A percentile compares a stretch with the other conserved stretches of the same genome.
Conservation (phyloP, 2,888 invertebrate species). For the Sialis fuliginosa region DNA sequence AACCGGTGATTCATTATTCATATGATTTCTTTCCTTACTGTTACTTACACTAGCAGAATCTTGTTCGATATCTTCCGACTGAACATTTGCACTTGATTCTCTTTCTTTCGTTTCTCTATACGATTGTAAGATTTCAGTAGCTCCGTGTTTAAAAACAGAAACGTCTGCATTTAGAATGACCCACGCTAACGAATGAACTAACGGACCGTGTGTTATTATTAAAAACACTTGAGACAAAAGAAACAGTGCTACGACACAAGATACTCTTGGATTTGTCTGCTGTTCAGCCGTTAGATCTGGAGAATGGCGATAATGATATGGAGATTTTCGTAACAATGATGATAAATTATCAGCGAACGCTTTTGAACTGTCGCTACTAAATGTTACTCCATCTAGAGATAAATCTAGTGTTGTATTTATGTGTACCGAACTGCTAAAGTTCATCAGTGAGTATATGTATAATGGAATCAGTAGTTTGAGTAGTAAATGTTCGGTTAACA, state of each 20-base stretch:
- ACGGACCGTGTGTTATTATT: slow-evolving; percentile 77
- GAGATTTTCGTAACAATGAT: slow-evolving; percentile 11
- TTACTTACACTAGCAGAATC: not conserved
- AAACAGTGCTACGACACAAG: slow-evolving; percentile 80
- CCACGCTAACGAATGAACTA: slow-evolving; percentile 80
- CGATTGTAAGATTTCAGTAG: slow-evolving; percentile 45
- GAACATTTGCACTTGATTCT: not conserved
- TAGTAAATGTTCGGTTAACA: slow-evolving; percentile 82
- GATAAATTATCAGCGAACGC: slow-evolving; percentile 33
- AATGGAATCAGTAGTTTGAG: slow-evolving; percentile 84
- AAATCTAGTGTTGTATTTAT: slow-evolving; percentile 27
- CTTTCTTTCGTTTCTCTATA: slow-evolving; percentile 27
- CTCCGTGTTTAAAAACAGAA: slow-evolving; percentile 49
- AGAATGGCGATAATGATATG: not conserved
- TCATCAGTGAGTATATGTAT: slow-evolving; percentile 78
- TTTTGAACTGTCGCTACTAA: slow-evolving; percentile 36
- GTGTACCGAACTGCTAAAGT: slow-evolving; percentile 9
- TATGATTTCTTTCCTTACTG: not conserved
- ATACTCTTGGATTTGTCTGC: slow-evolving; percentile 36
- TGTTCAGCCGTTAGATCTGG: slow-evolving; percentile 18
- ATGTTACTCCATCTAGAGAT: slow-evolving; percentile 25
- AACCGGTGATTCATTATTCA: not conserved
- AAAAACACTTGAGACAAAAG: slow-evolving; percentile 88
- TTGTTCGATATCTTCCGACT: not conserved
- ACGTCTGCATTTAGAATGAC: slow-evolving; percentile 74